Evolutionary conservation across 2,888 invertebrate genomes (phyloP).

Genomic region (Scrobipalpa atriplicella): DNA sequence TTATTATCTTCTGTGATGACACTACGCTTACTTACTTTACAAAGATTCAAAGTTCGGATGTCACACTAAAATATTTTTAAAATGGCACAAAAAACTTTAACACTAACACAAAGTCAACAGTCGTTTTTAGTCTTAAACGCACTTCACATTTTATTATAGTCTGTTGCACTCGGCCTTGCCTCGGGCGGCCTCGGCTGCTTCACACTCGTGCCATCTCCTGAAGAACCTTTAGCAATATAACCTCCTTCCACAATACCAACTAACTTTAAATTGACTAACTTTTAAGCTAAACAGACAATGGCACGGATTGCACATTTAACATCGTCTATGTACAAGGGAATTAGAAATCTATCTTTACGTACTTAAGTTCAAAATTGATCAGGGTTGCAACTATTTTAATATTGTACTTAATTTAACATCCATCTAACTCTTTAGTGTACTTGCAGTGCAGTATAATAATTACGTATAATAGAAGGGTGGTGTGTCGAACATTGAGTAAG

Average conservation of each 20-base stretch:
- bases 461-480: conserved; percentile 73
- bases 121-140: conserved; percentile 67
- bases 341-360: conserved; percentile 64
- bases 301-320: conserved; percentile 81
- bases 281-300: conserved; percentile 80
- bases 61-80: conserved; percentile 79
- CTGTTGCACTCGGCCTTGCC: conserved; percentile 32
- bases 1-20: conserved; percentile 78
- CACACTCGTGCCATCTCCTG: neutral
- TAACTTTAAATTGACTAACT: conserved; percentile 74
- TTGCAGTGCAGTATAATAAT: conserved; percentile 73
- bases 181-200: neutral
- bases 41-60: conserved; percentile 82
- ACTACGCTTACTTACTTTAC: conserved; percentile 75
- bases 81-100: conserved; percentile 83
- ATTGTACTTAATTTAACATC: conserved; percentile 73
- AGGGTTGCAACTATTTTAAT: conserved; percentile 59
- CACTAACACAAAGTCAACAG: conserved; percentile 82
- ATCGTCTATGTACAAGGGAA: conserved; percentile 74
- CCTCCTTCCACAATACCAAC: conserved; percentile 39
- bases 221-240: conserved; percentile 21
- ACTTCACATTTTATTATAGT: conserved; percentile 56
- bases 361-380: conserved; percentile 65
- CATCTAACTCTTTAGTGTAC: conserved; percentile 66
- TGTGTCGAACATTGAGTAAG: conserved; percentile 66